Percentiles rank a stretch among this genome's conserved stretches.
These are phyloP conservation scores for Criorhina ranunculi DNA, from an alignment of 2,888 invertebrate species.

Conservation along the genomic window DNA sequence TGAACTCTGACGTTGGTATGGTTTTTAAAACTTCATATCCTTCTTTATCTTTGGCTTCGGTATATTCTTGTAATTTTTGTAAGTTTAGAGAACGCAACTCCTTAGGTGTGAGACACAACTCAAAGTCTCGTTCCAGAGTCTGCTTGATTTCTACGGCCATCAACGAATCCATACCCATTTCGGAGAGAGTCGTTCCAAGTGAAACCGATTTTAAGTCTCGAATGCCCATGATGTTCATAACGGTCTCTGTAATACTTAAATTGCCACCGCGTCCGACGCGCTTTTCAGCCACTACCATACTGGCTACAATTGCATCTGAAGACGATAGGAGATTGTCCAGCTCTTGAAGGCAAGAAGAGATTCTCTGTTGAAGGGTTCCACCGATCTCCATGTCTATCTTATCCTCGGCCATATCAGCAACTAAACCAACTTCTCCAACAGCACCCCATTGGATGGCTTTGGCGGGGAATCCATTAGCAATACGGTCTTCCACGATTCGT, in stretches of 20 bases:
- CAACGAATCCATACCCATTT: conserved; percentile 98
- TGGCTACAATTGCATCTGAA: conserved; percentile 89
- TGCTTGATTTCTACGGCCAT: conserved; percentile 99
- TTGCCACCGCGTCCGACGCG: conserved; percentile 87
- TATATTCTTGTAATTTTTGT: conserved; percentile 83
- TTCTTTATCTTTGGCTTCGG: conserved; percentile 80
- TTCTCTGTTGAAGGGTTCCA: conserved; percentile 94
- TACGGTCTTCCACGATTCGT: conserved; percentile 91
- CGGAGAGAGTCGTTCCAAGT: conserved; percentile 90
- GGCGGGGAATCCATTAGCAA: conserved; percentile 89
- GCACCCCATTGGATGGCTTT: conserved; percentile 97
- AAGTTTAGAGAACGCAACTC: conserved; percentile 93
- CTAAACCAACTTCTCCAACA: conserved; percentile 94
- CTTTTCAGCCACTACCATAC: conserved; percentile 95
- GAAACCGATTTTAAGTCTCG: conserved; percentile 89
- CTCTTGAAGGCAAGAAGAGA: conserved; percentile 91
- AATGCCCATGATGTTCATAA: conserved; percentile 89
- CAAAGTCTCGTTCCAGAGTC: conserved; percentile 94
- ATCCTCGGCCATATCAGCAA: conserved; percentile 90
- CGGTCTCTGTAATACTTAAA: conserved; percentile 89
- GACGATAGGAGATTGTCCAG: conserved; percentile 91
- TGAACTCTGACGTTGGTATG: conserved; percentile 80
- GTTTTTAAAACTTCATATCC: conserved; percentile 80
- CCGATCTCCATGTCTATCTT: conserved; percentile 89
- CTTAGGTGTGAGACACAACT: conserved; percentile 93